These are phyloP conservation scores for Pomatostomus ruficeps DNA, from an alignment of 2,113 vertebrate genomes.

Conservation along the genomic window DNA sequence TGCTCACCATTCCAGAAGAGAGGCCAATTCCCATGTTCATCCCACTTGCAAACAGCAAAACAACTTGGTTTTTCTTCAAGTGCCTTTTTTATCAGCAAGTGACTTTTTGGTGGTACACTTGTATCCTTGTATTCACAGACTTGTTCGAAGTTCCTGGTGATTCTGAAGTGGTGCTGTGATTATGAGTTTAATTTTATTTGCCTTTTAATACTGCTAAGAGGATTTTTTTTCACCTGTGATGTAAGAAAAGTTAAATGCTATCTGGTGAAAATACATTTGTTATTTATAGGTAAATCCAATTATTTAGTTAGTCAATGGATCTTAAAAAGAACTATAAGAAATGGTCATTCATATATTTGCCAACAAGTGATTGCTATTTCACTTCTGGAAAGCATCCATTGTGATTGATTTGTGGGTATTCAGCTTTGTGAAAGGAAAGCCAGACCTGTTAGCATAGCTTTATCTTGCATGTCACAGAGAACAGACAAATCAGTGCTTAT, in stretches of 20 bases:
- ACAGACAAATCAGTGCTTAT: slow-evolving; percentile 30
- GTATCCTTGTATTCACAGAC: background rate
- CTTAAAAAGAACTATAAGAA: slow-evolving; percentile 20
- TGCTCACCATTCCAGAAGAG: background rate
- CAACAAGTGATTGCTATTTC: background rate
- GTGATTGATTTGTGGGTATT: background rate
- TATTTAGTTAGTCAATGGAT: slow-evolving; percentile 27
- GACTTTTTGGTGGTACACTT: background rate
- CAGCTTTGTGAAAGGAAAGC: background rate
- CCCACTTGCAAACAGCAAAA: background rate
- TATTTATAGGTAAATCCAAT: slow-evolving; percentile 63
- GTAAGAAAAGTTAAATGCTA: slow-evolving; percentile 33
- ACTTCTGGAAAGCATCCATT: background rate
- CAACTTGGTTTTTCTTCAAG: background rate
- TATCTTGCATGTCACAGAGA: background rate
- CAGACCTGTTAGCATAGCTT: background rate
- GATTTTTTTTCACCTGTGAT: slow-evolving; percentile 50
- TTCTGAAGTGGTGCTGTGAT: background rate
- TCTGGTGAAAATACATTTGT: slow-evolving; percentile 32
- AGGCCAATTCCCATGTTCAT: background rate
- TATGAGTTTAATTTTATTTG: slow-evolving; percentile 18
- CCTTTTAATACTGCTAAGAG: slow-evolving; percentile 29
- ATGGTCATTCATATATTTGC: background rate
- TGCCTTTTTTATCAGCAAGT: background rate
- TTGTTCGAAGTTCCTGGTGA: background rate